Evolutionary conservation across 2,888 invertebrate species (phyloP).

Genomic region (Cephus spinipes): DNA sequence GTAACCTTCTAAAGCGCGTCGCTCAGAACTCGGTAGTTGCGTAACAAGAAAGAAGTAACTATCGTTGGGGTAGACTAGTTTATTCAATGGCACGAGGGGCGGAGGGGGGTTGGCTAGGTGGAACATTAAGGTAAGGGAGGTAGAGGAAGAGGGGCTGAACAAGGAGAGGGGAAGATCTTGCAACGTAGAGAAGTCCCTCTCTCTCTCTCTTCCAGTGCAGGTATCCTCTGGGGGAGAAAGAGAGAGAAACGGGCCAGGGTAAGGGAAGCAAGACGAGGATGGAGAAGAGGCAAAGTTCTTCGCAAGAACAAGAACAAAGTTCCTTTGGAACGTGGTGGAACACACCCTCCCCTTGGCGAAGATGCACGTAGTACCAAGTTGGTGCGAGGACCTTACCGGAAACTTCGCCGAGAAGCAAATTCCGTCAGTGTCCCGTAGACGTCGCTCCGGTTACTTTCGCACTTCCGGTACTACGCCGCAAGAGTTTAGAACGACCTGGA

Average conservation of each 20-base stretch:
- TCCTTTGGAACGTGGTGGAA: slow-evolving; percentile 37
- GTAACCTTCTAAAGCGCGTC: slow-evolving; percentile 48
- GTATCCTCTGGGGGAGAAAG: not conserved
- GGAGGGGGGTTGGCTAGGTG: slow-evolving; percentile 18
- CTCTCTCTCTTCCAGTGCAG: no score
- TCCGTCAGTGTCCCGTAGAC: slow-evolving; percentile 27
- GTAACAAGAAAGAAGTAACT: slow-evolving; percentile 65
- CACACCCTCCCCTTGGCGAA: slow-evolving; percentile 45
- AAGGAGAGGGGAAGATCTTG: no score
- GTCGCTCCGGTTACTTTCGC: no score
- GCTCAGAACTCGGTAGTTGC: slow-evolving; percentile 56
- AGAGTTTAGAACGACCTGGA: no score
- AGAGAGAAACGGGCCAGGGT: not conserved
- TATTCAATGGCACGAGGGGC: slow-evolving; percentile 60
- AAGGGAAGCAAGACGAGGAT: slow-evolving; percentile 18
- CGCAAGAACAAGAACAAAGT: slow-evolving; percentile 66
- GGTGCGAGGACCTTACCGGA: slow-evolving; percentile 53
- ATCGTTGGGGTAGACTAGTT: slow-evolving; percentile 61
- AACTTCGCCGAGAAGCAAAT: slow-evolving; percentile 58
- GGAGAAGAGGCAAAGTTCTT: slow-evolving; percentile 57
- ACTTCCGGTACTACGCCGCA: no score
- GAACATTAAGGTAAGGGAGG: slow-evolving; percentile 11
- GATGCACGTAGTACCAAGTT: slow-evolving; percentile 52
- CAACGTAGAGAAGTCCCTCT: no score
- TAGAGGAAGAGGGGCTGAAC: no score